Evolutionary conservation across 2,113 vertebrate genomes (phyloP).

Genomic region (Microtus richardsoni): DNA sequence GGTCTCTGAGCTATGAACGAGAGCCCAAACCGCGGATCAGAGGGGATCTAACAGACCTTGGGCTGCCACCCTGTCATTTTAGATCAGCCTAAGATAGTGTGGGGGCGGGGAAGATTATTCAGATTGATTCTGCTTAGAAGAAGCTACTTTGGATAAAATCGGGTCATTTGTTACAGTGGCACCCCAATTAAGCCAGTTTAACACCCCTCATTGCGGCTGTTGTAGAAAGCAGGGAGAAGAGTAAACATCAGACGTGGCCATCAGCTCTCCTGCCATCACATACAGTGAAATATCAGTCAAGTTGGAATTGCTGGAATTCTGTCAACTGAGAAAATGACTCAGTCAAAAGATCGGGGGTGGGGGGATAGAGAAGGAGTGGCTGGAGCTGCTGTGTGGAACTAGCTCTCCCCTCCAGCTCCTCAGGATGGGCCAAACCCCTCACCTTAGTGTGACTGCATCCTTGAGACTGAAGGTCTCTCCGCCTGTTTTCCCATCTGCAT

Average conservation of each 20-base stretch:
- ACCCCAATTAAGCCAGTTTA: slow-evolving; percentile 86
- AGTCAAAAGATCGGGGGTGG: neutral
- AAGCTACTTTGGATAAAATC: slow-evolving; percentile 82
- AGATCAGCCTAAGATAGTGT: slow-evolving; percentile 63
- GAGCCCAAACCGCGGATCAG: rapidly evolving
- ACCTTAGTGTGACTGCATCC: rapidly evolving
- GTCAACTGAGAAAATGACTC: slow-evolving; percentile 63
- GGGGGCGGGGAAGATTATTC: slow-evolving; percentile 79
- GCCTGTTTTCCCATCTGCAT: neutral
- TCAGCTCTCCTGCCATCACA: slow-evolving; percentile 80
- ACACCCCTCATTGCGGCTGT: slow-evolving; percentile 84
- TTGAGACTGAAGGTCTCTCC: rapidly evolving
- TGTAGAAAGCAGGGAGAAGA: slow-evolving; percentile 85
- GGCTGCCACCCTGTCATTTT: slow-evolving; percentile 53
- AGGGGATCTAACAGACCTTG: neutral
- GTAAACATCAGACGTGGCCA: slow-evolving; percentile 79
- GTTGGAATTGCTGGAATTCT: slow-evolving; percentile 83
- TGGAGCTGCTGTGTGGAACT: rapidly evolving
- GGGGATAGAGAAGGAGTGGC: neutral
- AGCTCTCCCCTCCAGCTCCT: rapidly evolving
- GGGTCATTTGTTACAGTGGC: slow-evolving; percentile 86
- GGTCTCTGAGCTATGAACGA: neutral
- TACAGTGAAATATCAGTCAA: slow-evolving; percentile 84
- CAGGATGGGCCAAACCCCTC: rapidly evolving
- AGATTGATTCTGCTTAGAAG: slow-evolving; percentile 84